A percentile compares a stretch with the other conserved stretches of the same genome.
phyloP scores from a whole-genome alignment of 2,888 invertebrate genomes.

The Xestia sexstrigata region DNA sequence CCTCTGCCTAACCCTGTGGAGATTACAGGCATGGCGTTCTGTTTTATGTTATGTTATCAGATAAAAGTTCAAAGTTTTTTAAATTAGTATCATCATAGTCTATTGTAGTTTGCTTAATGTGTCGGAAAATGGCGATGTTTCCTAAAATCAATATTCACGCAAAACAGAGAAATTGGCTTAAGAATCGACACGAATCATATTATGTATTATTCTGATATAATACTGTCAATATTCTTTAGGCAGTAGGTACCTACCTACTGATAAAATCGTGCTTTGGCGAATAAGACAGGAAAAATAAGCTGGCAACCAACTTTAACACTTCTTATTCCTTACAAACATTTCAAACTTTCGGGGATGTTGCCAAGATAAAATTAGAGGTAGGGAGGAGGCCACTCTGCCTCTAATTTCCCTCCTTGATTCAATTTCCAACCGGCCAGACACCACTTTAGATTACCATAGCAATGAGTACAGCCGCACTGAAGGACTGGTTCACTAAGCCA shows the following conservation, averaged over 20 bases:
- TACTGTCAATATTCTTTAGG: not conserved
- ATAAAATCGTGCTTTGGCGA: not conserved
- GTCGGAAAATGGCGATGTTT: not conserved
- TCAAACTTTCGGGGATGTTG: not conserved
- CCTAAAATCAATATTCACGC: not conserved
- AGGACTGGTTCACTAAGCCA: constrained; percentile 5
- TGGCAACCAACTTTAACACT: not conserved
- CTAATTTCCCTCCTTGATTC: not conserved
- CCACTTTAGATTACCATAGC: constrained; percentile 41
- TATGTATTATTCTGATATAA: not conserved
- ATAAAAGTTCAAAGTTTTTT: not conserved
- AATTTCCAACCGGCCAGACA: constrained; percentile 2
- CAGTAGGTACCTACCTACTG: not conserved
- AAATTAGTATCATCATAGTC: no score
- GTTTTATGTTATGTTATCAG: not conserved
- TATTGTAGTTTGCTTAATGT: not conserved
- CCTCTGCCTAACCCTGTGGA: no score
- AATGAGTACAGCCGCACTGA: not conserved
- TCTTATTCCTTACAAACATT: not conserved
- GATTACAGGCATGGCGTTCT: not conserved
- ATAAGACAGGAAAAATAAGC: not conserved
- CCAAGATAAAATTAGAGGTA: not conserved
- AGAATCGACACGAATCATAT: not conserved
- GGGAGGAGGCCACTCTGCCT: not conserved
- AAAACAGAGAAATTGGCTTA: no score